phyloP scores from a whole-genome alignment of 2,888 invertebrate species.

The Pyrrhia umbra region DNA sequence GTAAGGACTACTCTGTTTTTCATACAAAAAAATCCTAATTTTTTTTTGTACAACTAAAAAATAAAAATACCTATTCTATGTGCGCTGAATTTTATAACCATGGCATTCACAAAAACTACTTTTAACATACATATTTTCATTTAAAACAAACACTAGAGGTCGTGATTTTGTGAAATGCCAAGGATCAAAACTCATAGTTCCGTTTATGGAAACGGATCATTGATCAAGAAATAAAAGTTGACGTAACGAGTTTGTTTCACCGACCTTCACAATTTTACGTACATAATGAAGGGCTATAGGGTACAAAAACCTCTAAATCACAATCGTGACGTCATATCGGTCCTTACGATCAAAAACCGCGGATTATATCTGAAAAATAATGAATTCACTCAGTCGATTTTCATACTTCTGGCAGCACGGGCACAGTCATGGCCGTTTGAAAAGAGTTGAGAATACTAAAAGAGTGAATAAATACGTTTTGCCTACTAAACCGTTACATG shows the following conservation, averaged over 20 bases:
- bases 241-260: background rate
- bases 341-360: background rate
- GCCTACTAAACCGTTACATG: too few species aligned
- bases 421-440: background rate
- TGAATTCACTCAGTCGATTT: conserved; percentile 9
- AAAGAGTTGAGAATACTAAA: background rate
- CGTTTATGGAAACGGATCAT: background rate
- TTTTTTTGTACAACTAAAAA: background rate
- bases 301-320: background rate
- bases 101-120: conserved; percentile 7
- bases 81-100: background rate
- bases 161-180: conserved; percentile 7
- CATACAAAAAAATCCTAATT: too few species aligned
- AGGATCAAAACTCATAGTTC: background rate
- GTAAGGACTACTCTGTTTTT: too few species aligned
- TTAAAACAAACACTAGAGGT: background rate
- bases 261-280: background rate
- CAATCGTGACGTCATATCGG: background rate
- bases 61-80: background rate
- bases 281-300: background rate
- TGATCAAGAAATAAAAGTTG: background rate
- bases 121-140: background rate
- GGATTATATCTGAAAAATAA: background rate
- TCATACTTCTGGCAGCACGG: background rate
- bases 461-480: background rate